These are phyloP conservation scores for Plectropomus leopardus DNA, from an alignment of 2,113 vertebrate genomes.

Conservation along the genomic window DNA sequence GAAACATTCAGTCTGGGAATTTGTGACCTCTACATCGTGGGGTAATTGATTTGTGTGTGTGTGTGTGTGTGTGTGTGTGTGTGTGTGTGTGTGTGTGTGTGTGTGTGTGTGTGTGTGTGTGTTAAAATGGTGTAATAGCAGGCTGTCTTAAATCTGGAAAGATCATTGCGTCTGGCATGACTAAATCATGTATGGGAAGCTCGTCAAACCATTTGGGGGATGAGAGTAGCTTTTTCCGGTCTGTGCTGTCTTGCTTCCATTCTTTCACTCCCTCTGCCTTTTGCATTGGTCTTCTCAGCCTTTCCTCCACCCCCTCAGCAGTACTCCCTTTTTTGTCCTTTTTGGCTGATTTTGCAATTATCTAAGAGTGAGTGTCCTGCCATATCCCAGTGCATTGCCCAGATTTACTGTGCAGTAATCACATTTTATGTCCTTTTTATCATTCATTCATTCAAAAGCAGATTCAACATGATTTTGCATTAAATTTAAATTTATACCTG, in stretches of 20 bases:
- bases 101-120: conserved; percentile 8
- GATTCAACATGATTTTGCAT: not conserved
- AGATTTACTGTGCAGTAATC: conserved; percentile 1
- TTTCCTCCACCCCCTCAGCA: not conserved
- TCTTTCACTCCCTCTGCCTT: conserved; percentile 25
- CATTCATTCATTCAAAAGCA: not conserved
- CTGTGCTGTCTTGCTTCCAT: conserved; percentile 33
- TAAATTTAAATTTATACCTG: not conserved
- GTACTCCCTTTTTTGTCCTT: not conserved
- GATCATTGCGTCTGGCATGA: conserved; percentile 65
- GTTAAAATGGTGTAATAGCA: conserved; percentile 62
- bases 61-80: conserved; percentile 1
- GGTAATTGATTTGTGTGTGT: not conserved
- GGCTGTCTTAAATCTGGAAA: conserved; percentile 69
- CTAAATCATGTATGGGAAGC: conserved; percentile 62
- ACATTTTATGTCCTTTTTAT: not conserved
- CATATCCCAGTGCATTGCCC: not conserved
- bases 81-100: conserved; percentile 15
- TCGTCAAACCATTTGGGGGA: conserved; percentile 74
- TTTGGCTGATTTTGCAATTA: conserved; percentile 11
- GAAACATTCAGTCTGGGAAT: not conserved
- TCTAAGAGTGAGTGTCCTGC: not conserved
- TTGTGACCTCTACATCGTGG: not conserved
- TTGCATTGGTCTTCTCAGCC: conserved; percentile 14
- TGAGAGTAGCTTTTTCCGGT: conserved; percentile 45